Percentiles rank a stretch among this genome's conserved stretches.
These are phyloP conservation scores for Tragelaphus buxtoni DNA, from an alignment of 2,113 vertebrate genomes.

Conservation along the genomic window DNA sequence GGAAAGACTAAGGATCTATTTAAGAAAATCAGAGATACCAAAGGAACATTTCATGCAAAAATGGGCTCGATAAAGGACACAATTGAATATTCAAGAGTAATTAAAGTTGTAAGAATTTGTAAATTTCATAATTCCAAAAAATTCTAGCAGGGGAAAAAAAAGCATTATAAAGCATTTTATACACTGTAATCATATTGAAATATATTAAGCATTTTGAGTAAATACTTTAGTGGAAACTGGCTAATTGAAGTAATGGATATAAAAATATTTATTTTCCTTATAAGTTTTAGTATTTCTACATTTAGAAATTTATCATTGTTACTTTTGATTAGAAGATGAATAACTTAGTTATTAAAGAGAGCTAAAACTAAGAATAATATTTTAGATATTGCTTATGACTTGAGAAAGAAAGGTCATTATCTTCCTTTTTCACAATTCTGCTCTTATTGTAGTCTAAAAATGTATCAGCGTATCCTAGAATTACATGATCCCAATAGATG, in stretches of 20 bases:
- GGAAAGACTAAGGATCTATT: too few relatives aligned
- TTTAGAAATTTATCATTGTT: neutral
- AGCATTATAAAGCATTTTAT: neutral
- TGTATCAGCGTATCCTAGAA: neutral
- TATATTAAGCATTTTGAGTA: neutral
- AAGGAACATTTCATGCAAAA: too few relatives aligned
- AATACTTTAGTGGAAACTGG: neutral
- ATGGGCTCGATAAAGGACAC: too few relatives aligned
- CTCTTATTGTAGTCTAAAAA: neutral
- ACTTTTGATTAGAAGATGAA: neutral
- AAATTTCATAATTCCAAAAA: neutral
- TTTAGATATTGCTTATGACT: neutral
- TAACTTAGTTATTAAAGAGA: too few relatives aligned
- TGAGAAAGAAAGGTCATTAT: neutral
- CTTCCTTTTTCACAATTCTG: neutral
- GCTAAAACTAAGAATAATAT: neutral
- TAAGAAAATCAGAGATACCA: too few relatives aligned
- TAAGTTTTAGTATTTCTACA: neutral
- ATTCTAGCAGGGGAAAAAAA: neutral
- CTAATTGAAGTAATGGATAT: neutral
- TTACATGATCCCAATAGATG: neutral
- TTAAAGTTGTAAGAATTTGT: neutral
- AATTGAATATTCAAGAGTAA: neutral
- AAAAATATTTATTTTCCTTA: neutral
- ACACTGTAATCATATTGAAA: neutral